These are phyloP conservation scores for Mastigias papua DNA, from an alignment of 30 jellyfish, hydroid and myxozoan genomes.

Conservation along the genomic window DNA sequence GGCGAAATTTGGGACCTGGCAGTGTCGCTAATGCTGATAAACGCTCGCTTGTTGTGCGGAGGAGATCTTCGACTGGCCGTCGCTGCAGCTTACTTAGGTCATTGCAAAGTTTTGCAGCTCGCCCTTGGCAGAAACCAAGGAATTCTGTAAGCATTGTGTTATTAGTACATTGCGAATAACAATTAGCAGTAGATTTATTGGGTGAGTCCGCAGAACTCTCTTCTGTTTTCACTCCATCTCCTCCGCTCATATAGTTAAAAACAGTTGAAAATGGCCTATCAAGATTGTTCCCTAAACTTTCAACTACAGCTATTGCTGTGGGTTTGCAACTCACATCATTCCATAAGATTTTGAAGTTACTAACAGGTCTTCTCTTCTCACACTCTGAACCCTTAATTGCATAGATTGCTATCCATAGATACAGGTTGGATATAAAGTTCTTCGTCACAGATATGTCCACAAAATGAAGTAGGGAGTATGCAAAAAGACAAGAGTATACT, in stretches of 20 bases:
- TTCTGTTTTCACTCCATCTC: neutral
- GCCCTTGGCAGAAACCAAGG: neutral
- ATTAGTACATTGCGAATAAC: neutral
- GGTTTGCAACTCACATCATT: neutral
- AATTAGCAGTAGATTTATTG: neutral
- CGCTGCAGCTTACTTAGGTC: neutral
- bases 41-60: neutral
- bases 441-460: neutral
- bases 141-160: neutral
- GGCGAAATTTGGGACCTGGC: neutral
- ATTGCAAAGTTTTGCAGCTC: neutral
- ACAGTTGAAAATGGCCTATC: neutral
- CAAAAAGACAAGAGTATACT: neutral
- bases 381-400: neutral
- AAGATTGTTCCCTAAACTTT: too few species aligned
- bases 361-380: neutral
- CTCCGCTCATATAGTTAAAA: neutral
- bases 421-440: neutral
- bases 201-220: neutral
- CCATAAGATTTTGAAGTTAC: neutral
- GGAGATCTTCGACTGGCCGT: neutral
- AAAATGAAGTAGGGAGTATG: neutral
- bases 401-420: neutral
- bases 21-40: neutral
- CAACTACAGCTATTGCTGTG: neutral